These are phyloP conservation scores for Drosophila erecta DNA, from an alignment of 1,140 invertebrate species.

Conservation along the genomic window DNA sequence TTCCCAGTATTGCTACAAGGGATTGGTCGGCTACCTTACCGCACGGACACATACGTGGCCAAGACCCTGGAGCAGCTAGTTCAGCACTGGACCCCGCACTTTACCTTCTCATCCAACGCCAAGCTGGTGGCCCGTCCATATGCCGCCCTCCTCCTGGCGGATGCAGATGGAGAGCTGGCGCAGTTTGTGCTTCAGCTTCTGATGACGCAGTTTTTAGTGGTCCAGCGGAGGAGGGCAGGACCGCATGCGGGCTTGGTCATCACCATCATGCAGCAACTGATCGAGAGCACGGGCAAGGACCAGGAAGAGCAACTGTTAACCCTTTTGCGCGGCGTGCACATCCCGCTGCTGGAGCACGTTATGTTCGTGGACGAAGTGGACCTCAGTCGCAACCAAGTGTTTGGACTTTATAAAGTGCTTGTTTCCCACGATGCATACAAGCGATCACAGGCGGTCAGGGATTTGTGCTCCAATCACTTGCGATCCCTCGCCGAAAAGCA, in stretches of 20 bases:
- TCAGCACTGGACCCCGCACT: conserved; percentile 79
- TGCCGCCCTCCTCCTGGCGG: conserved; percentile 57
- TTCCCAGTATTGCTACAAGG: conserved; percentile 81
- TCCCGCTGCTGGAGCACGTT: conserved; percentile 70
- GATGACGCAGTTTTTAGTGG: conserved; percentile 60
- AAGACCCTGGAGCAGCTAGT: conserved; percentile 75
- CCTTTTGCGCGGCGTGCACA: conserved; percentile 52
- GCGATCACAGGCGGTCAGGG: conserved; percentile 7
- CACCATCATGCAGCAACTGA: conserved; percentile 65
- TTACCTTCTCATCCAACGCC: conserved; percentile 56
- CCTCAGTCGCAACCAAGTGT: conserved; percentile 61
- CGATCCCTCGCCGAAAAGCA: conserved; percentile 70
- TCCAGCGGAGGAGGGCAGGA: conserved; percentile 73
- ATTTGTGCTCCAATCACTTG: conserved; percentile 49
- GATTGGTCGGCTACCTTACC: conserved; percentile 71
- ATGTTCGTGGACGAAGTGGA: conserved; percentile 83
- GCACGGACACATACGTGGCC: conserved; percentile 67
- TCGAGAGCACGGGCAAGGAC: conserved; percentile 14
- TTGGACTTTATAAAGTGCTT: conserved; percentile 57
- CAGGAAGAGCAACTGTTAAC: conserved; percentile 46
- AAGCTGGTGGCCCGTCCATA: conserved; percentile 72
- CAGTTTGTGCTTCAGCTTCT: conserved; percentile 68
- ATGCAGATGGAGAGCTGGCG: conserved; percentile 52
- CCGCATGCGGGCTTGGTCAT: conserved; percentile 62
- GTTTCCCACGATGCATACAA: conserved; percentile 35